Percentiles rank a stretch among this genome's conserved stretches.
Conservation (phyloP, 2,888 invertebrate species). For the Drosophila mimetica region DNA sequence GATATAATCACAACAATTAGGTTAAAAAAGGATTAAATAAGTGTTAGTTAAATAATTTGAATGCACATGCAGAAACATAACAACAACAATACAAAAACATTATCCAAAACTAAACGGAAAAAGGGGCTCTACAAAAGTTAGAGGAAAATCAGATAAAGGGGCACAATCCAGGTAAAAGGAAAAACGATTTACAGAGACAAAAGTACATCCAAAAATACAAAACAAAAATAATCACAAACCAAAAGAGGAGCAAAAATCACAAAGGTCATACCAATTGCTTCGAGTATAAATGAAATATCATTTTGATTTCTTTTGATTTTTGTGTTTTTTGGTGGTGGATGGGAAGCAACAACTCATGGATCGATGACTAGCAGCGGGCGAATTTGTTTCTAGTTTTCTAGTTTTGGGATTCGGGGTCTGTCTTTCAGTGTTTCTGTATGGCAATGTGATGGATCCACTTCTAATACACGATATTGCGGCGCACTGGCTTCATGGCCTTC, state of each 20-base stretch:
- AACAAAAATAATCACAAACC: slow-evolving; percentile 2
- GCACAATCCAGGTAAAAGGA: slow-evolving; percentile 21
- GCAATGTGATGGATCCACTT: slow-evolving; percentile 24
- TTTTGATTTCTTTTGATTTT: slow-evolving; percentile 18
- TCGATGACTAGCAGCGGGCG: slow-evolving; percentile 34
- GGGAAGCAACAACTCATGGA: slow-evolving; percentile 37
- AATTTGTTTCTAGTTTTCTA: not conserved
- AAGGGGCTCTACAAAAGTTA: not conserved
- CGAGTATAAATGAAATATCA: slow-evolving; percentile 30
- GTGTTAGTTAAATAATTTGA: slow-evolving; percentile 12
- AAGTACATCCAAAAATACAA: slow-evolving; percentile 6
- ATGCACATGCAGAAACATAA: slow-evolving; percentile 76
- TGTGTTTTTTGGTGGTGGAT: slow-evolving; percentile 35
- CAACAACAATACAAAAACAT: slow-evolving; percentile 66
- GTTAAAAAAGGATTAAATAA: slow-evolving; percentile 1
- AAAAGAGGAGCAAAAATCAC: slow-evolving; percentile 22
- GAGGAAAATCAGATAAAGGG: not conserved
- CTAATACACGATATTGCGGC: slow-evolving; percentile 81
- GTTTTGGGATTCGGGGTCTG: slow-evolving; percentile 27
- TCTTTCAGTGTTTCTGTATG: slow-evolving; percentile 41
- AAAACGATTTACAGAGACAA: slow-evolving; percentile 2
- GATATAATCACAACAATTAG: not conserved
- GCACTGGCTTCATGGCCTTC: slow-evolving; percentile 64
- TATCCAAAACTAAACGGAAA: slow-evolving; percentile 11
- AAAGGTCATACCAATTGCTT: slow-evolving; percentile 52